These are phyloP conservation scores for Mustelus asterias DNA, from an alignment of 2,113 vertebrate species.

Conservation along the genomic window DNA sequence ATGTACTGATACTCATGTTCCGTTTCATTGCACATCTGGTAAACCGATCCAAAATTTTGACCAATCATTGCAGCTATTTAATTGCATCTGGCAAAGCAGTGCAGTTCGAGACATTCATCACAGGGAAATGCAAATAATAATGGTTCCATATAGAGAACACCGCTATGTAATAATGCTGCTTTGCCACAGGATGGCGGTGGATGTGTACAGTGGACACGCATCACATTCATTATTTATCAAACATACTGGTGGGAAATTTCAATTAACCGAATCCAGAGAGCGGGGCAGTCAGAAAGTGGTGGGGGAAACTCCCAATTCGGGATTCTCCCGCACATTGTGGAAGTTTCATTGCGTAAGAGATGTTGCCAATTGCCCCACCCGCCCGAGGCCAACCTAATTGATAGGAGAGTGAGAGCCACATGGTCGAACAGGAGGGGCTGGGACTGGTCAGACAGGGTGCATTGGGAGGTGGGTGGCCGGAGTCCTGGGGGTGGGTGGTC, in stretches of 20 bases:
- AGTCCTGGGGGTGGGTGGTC: background rate
- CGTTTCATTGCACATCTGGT: background rate
- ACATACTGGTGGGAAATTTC: background rate
- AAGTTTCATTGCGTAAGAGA: background rate
- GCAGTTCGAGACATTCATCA: background rate
- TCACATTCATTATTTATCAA: background rate
- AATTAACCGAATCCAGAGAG: background rate
- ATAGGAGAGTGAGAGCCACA: no score
- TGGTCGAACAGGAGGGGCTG: no score
- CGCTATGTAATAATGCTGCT: background rate
- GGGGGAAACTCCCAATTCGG: background rate
- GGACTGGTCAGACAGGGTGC: no score
- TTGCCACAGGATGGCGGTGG: background rate
- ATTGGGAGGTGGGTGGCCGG: no score
- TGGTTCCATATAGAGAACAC: background rate
- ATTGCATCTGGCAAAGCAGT: background rate
- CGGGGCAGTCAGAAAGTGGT: no score
- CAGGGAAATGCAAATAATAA: background rate
- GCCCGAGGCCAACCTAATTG: background rate
- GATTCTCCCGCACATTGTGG: background rate
- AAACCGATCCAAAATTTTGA: background rate
- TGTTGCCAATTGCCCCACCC: no score
- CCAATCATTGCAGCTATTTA: background rate
- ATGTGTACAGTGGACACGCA: background rate
- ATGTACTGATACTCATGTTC: background rate